A percentile compares a stretch with the other conserved stretches of the same genome.
Evolutionary conservation across 2,797 vertebrate genomes (phyloP).

Genomic region (Sitta carolinensis): DNA sequence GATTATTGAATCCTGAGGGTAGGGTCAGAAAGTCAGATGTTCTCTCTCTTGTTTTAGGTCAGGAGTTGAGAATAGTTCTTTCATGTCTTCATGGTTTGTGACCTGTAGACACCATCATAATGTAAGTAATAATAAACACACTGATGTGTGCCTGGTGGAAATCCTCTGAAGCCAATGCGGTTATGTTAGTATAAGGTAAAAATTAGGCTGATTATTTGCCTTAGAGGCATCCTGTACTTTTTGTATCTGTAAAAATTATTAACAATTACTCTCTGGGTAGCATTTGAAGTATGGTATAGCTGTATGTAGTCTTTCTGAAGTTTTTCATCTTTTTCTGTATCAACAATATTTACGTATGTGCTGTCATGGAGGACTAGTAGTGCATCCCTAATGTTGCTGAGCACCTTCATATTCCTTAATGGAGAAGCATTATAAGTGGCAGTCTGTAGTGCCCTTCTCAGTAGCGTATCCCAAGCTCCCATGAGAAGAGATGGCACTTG

Average conservation of each 20-base stretch:
- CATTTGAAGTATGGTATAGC: background rate
- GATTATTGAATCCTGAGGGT: constrained; percentile 30
- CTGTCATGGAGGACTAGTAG: background rate
- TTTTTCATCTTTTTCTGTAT: background rate
- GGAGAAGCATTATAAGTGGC: background rate
- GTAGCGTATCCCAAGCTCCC: background rate
- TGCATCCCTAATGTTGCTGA: background rate
- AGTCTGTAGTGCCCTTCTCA: constrained; percentile 21
- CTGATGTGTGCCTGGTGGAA: background rate
- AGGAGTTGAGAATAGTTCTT: background rate
- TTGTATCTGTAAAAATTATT: background rate
- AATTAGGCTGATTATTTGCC: background rate
- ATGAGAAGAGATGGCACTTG: constrained; percentile 15
- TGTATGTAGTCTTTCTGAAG: background rate
- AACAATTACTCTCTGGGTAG: background rate
- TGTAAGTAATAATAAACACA: constrained; percentile 36
- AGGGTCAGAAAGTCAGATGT: constrained; percentile 30
- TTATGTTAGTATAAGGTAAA: constrained; percentile 5
- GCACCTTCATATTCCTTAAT: background rate
- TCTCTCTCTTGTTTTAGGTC: constrained; percentile 1
- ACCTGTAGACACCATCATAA: background rate
- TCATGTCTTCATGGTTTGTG: constrained; percentile 34
- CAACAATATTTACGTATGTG: background rate
- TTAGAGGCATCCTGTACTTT: background rate
- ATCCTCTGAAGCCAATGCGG: background rate